These are phyloP conservation scores for Manis javanica DNA, from an alignment of 2,797 vertebrate species.

Conservation along the genomic window DNA sequence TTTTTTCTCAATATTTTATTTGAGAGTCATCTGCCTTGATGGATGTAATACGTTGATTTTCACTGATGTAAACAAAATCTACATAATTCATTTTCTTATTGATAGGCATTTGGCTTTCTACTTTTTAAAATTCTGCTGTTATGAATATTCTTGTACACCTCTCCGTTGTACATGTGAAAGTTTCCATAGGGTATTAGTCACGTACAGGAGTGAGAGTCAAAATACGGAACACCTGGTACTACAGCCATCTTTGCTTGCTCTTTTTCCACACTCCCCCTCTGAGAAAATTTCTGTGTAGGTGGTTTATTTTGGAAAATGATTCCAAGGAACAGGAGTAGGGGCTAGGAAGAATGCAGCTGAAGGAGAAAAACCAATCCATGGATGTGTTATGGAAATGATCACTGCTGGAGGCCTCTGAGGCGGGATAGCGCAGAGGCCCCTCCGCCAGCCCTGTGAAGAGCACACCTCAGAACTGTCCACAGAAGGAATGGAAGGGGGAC, in stretches of 20 bases:
- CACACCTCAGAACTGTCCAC: not conserved
- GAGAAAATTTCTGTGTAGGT: not conserved
- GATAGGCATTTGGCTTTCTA: not conserved
- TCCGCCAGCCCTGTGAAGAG: not conserved
- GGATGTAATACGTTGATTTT: not conserved
- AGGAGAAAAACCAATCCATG: not conserved
- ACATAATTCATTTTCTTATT: not conserved
- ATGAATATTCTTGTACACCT: not conserved
- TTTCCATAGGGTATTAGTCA: not conserved
- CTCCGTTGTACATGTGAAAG: not conserved
- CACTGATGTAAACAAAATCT: not conserved
- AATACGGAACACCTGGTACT: slow-evolving; percentile 4
- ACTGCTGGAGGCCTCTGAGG: not conserved
- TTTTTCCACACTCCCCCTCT: not conserved
- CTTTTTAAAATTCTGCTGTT: not conserved
- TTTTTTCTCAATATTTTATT: not conserved
- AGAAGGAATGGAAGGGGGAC: not conserved
- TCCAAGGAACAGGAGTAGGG: not conserved
- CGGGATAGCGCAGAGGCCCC: too few species aligned
- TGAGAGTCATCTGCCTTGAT: not conserved
- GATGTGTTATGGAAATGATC: not conserved
- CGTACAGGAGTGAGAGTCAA: not conserved
- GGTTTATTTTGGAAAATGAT: not conserved
- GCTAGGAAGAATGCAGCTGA: not conserved
- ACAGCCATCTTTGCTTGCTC: not conserved